Evolutionary conservation across 92 coral and sea anemone genomes (phyloP).

Genomic region (Umimayanthus kanabou): DNA sequence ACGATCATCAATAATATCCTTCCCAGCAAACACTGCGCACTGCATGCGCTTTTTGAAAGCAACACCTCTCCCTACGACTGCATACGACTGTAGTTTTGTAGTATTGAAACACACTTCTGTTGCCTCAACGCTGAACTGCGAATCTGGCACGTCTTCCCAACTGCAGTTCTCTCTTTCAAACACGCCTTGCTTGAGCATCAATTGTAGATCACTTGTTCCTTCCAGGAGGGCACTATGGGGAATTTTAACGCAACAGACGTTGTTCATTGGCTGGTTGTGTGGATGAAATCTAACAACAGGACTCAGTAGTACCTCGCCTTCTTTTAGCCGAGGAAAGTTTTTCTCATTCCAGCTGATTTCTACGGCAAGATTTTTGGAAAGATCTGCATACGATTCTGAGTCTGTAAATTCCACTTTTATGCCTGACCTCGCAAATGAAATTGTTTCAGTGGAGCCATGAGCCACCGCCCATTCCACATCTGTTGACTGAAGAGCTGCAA

Average conservation of each 20-base stretch:
- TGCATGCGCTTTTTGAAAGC: conserved; percentile 69
- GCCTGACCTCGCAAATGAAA: conserved; percentile 52
- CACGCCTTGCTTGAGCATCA: conserved; percentile 9
- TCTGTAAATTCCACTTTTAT: conserved; percentile 46
- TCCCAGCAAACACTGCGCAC: conserved; percentile 72
- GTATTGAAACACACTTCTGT: conserved; percentile 53
- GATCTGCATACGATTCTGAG: conserved; percentile 10
- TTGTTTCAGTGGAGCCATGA: conserved; percentile 41
- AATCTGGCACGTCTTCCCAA: conserved; percentile 21
- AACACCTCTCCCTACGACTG: conserved; percentile 50
- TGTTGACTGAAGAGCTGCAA: conserved; percentile 22
- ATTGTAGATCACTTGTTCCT: neutral
- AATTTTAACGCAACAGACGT: conserved; percentile 36
- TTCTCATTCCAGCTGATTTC: conserved; percentile 49
- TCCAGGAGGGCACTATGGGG: conserved; percentile 65
- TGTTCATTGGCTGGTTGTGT: conserved; percentile 8
- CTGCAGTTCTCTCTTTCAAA: conserved; percentile 46
- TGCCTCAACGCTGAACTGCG: conserved; percentile 8
- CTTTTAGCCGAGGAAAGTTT: conserved; percentile 28
- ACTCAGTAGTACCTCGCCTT: conserved; percentile 65
- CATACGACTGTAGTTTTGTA: conserved; percentile 45
- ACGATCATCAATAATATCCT: conserved; percentile 41
- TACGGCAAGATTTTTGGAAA: conserved; percentile 39
- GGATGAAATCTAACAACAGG: conserved; percentile 67
- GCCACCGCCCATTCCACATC: conserved; percentile 48